phyloP scores from a whole-genome alignment of 2,888 invertebrate species.

The Eupithecia insigniata region DNA sequence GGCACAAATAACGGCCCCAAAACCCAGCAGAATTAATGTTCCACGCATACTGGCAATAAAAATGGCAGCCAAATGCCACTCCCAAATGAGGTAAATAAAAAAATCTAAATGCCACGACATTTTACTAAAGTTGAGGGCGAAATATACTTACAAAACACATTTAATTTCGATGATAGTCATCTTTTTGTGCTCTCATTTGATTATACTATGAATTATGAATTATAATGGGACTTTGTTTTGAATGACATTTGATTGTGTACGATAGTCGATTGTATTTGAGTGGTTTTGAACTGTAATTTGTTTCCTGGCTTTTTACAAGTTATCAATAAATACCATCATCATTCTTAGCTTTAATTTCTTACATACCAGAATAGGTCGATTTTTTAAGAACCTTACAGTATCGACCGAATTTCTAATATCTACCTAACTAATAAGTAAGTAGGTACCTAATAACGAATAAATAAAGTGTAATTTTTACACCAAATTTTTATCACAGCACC shows the following conservation, averaged over 20 bases:
- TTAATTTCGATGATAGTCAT: constrained; percentile 54
- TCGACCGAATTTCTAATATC: not conserved
- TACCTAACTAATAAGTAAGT: not conserved
- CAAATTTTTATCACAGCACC: not conserved
- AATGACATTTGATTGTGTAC: constrained; percentile 44
- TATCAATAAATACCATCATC: not conserved
- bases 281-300: constrained; percentile 34
- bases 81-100: constrained; percentile 82
- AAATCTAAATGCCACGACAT: constrained; percentile 73
- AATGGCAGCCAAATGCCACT: constrained; percentile 77
- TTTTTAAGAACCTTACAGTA: not conserved
- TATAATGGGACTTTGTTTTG: constrained; percentile 61
- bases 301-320: not conserved
- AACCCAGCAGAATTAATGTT: constrained; percentile 76
- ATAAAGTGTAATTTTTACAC: not conserved
- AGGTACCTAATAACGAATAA: not conserved
- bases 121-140: constrained; percentile 54
- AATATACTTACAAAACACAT: constrained; percentile 47
- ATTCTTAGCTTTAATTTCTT: not conserved
- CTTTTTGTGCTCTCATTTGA: constrained; percentile 53
- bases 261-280: constrained; percentile 35
- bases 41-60: constrained; percentile 78
- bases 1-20: constrained; percentile 57
- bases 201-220: constrained; percentile 61
- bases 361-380: not conserved